Evolutionary conservation across 2,797 vertebrate genomes (phyloP).

Genomic region (Sphaeramia orbicularis): DNA sequence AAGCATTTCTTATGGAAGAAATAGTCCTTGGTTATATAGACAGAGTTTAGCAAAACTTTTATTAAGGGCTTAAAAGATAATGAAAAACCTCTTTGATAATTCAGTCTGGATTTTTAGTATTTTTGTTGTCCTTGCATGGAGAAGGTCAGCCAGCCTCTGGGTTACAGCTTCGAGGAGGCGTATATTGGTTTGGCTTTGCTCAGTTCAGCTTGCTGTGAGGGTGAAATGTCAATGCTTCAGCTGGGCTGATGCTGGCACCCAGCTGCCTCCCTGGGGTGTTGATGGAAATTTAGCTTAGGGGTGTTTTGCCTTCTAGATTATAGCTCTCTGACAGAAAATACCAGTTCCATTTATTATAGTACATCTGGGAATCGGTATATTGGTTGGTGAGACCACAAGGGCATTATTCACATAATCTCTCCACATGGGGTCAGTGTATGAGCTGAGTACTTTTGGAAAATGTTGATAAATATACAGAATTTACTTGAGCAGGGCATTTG

Average conservation of each 20-base stretch:
- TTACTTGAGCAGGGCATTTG: conserved; percentile 2
- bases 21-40: no score
- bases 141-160: conserved; percentile 61
- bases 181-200: conserved; percentile 59
- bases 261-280: conserved; percentile 48
- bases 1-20: neutral
- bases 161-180: conserved; percentile 34
- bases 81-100: conserved; percentile 6
- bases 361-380: conserved; percentile 28
- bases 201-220: conserved; percentile 57
- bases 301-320: conserved; percentile 56
- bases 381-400: neutral
- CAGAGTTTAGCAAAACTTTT: no score
- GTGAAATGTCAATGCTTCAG: conserved; percentile 72
- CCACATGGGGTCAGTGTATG: neutral
- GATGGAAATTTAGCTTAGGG: conserved; percentile 46
- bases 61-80: neutral
- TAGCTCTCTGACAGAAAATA: conserved; percentile 33
- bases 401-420: conserved; percentile 9
- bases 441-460: conserved; percentile 2
- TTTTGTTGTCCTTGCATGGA: conserved; percentile 41
- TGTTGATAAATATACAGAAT: conserved; percentile 27
- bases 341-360: conserved; percentile 35
- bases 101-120: conserved; percentile 27
- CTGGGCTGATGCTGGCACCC: conserved; percentile 48